A percentile compares a stretch with the other conserved stretches of the same genome.
Conservation (phyloP, 1,140 invertebrate species). For the Cyphomyrmex costatus region DNA sequence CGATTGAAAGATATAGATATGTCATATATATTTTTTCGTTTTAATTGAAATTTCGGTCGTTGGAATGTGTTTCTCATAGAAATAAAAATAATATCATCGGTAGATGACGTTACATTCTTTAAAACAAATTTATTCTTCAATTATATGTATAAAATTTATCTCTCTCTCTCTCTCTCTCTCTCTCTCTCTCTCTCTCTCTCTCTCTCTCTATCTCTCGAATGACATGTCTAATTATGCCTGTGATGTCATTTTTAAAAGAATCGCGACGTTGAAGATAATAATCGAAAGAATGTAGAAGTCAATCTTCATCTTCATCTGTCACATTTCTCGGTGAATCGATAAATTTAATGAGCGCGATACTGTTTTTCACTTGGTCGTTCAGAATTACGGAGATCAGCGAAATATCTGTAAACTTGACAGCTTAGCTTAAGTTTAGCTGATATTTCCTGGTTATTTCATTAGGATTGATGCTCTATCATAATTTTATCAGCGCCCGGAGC, state of each 20-base stretch:
- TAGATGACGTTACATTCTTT: background rate
- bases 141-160: background rate
- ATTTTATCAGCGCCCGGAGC: constrained; percentile 29
- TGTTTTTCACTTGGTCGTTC: no score
- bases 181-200: no score
- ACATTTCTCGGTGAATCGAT: background rate
- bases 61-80: background rate
- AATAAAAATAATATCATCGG: background rate
- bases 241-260: background rate
- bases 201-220: no score
- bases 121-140: background rate
- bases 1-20: background rate
- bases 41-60: constrained; percentile 38
- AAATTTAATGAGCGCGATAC: background rate
- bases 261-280: background rate
- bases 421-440: background rate
- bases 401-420: background rate
- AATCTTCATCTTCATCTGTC: background rate
- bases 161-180: no score
- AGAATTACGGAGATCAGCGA: constrained; percentile 7
- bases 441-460: constrained; percentile 35
- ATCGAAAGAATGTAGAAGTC: background rate
- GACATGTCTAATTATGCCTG: background rate
- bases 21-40: background rate
- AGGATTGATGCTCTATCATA: constrained; percentile 51